phyloP scores from a whole-genome alignment of 2,797 vertebrate genomes.

The Ammospiza maritima region DNA sequence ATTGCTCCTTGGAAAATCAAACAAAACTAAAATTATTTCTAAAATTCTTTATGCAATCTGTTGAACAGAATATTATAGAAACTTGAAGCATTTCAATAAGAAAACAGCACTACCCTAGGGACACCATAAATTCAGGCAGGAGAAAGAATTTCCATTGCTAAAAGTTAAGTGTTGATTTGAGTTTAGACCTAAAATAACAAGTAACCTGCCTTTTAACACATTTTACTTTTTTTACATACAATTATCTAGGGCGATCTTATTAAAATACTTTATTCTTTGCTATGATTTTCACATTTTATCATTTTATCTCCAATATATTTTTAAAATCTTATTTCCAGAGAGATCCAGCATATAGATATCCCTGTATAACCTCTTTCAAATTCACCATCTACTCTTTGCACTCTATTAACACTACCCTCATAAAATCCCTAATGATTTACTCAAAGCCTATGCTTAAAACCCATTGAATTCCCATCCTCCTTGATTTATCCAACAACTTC shows the following conservation, averaged over 20 bases:
- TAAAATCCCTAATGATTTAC: not conserved
- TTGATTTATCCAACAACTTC: slow-evolving; percentile 37
- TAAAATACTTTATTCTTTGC: not conserved
- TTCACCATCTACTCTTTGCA: not conserved
- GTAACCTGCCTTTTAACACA: not conserved
- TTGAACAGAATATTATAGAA: not conserved
- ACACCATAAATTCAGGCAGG: not conserved
- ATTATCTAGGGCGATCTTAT: not conserved
- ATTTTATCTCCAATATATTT: not conserved
- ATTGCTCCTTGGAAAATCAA: not conserved
- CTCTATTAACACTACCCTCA: not conserved
- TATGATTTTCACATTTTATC: not conserved
- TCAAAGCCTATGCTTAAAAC: not conserved
- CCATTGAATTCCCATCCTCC: not conserved
- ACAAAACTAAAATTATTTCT: not conserved
- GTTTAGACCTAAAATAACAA: not conserved
- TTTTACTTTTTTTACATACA: not conserved
- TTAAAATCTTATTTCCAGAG: not conserved
- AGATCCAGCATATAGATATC: not conserved
- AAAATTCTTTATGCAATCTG: not conserved
- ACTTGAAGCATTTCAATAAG: not conserved
- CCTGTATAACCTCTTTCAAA: not conserved
- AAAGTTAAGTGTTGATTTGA: not conserved
- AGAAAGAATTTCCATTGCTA: not conserved
- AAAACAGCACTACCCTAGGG: not conserved